phyloP scores from a whole-genome alignment of 2,797 vertebrate species.

The Clarias platycephalus region DNA sequence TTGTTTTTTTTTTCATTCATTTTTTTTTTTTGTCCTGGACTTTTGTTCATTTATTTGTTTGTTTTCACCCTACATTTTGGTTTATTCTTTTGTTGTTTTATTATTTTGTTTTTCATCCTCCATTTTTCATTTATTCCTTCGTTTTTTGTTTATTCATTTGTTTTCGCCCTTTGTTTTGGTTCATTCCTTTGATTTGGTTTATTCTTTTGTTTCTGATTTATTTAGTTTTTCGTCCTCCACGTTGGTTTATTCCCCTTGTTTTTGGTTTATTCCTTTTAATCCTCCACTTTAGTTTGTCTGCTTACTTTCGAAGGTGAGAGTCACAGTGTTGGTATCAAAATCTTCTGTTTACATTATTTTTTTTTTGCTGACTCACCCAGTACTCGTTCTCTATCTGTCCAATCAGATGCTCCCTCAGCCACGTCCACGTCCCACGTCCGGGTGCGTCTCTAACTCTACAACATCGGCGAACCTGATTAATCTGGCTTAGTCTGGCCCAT shows the following conservation, averaged over 20 bases:
- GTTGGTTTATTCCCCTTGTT: too few species aligned
- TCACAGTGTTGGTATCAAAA: not conserved
- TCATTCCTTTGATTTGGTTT: not conserved
- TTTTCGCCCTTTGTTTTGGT: not conserved
- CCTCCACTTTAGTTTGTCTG: not conserved
- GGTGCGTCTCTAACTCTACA: not conserved
- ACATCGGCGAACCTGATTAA: not conserved
- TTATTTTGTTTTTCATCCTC: too few species aligned
- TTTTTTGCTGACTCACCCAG: not conserved
- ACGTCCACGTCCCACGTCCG: not conserved
- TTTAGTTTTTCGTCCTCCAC: too few species aligned
- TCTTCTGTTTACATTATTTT: too few species aligned
- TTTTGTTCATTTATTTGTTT: too few species aligned
- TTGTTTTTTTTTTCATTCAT: too few species aligned
- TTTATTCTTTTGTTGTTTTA: too few species aligned
- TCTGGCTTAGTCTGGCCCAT: not conserved
- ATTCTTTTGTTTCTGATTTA: too few species aligned
- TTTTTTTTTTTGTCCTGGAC: not conserved
- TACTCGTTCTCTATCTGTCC: not conserved
- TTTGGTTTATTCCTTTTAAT: not conserved
- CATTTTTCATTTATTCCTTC: not conserved
- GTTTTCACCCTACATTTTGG: too few species aligned
- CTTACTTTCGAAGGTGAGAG: not conserved
- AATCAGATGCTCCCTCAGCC: not conserved
- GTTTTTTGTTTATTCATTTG: too few species aligned